Percentiles rank a stretch among this genome's conserved stretches.
phyloP scores from a whole-genome alignment of 2,888 invertebrate genomes.

The Nomada fucata region DNA sequence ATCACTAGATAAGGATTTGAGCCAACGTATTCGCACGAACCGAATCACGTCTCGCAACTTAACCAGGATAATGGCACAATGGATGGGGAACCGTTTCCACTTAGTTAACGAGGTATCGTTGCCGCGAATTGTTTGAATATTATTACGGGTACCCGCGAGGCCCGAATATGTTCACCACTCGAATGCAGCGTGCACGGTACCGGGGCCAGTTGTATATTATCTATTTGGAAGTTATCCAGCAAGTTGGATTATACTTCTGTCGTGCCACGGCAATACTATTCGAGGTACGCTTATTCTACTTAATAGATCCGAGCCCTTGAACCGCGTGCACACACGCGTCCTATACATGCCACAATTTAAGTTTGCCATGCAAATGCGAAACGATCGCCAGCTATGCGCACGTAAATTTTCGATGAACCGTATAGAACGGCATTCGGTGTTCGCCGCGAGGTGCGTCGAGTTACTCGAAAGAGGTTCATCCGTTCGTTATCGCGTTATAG shows the following conservation, averaged over 20 bases:
- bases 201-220: constrained; percentile 1
- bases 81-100: constrained; percentile 25
- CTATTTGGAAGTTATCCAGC: constrained; percentile 5
- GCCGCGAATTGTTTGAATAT: constrained; percentile 13
- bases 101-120: constrained; percentile 1
- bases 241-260: constrained; percentile 30
- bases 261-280: neutral
- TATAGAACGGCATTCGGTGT: neutral
- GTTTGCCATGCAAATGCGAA: constrained; percentile 19
- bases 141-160: neutral
- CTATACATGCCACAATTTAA: constrained; percentile 4
- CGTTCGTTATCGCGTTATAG: constrained; percentile 14
- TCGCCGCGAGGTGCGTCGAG: neutral
- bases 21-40: no score
- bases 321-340: constrained; percentile 3
- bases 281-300: neutral
- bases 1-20: no score
- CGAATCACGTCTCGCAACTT: neutral
- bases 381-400: constrained; percentile 9
- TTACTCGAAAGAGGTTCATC: neutral
- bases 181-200: no score
- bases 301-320: neutral
- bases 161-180: neutral
- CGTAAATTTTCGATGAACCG: constrained; percentile 35
- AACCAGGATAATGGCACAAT: neutral